Conservation (phyloP, 92 coral and sea anemone species). For the Metridium senile region DNA sequence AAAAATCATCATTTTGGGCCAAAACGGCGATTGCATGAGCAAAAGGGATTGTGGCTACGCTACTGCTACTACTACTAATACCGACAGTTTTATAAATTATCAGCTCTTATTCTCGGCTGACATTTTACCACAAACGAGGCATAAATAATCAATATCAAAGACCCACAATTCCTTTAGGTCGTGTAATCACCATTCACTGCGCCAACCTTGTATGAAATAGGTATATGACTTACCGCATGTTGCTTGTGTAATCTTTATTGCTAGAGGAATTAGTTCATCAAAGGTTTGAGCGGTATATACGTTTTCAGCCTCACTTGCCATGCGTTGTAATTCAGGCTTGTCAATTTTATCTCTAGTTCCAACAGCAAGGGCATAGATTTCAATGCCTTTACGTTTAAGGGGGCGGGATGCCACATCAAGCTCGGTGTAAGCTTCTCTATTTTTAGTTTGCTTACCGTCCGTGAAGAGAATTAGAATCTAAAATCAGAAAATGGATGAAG, state of each 20-base stretch:
- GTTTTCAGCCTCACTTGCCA: constrained; percentile 32
- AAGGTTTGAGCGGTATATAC: constrained; percentile 33
- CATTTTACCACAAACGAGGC: too few species aligned
- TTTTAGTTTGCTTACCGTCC: constrained; percentile 54
- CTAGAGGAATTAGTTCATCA: constrained; percentile 25
- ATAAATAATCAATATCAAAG: too few species aligned
- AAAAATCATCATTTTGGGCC: too few species aligned
- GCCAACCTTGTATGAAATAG: too few species aligned
- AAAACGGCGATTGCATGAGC: too few species aligned
- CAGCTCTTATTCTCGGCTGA: too few species aligned
- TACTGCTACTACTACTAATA: too few species aligned
- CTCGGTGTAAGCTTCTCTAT: constrained; percentile 20
- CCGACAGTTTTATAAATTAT: too few species aligned
- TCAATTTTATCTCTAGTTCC: constrained; percentile 35
- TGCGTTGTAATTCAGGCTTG: constrained; percentile 13
- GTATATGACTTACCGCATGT: constrained; percentile 16
- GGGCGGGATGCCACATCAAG: constrained; percentile 16
- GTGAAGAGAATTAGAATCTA: constrained; percentile 51
- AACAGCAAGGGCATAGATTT: constrained; percentile 24
- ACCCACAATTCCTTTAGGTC: too few species aligned
- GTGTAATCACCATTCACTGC: too few species aligned
- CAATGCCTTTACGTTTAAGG: constrained; percentile 23
- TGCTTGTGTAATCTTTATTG: constrained; percentile 25
- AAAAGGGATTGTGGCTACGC: too few species aligned
- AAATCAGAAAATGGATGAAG: neutral